Evolutionary conservation across 2,113 vertebrate genomes (phyloP).

Genomic region (Willisornis vidua): DNA sequence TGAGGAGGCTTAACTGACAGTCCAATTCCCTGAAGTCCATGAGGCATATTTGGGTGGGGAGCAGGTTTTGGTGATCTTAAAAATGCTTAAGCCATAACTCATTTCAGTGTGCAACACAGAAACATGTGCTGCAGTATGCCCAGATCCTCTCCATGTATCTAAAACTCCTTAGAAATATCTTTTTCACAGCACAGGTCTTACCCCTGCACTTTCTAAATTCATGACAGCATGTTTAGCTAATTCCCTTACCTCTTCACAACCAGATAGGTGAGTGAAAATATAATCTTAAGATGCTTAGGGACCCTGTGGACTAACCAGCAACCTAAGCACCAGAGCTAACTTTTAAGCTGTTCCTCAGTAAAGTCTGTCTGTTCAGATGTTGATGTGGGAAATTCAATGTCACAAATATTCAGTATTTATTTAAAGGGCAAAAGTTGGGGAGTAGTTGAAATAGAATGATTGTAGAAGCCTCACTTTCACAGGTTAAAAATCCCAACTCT

Average conservation of each 20-base stretch:
- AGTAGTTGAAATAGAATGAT: neutral
- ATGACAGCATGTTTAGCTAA: neutral
- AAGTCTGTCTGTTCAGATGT: neutral
- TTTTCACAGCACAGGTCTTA: neutral
- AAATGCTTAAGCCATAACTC: neutral
- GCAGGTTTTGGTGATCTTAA: too few relatives aligned
- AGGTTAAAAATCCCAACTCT: neutral
- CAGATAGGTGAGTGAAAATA: neutral
- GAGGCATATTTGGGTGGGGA: too few relatives aligned
- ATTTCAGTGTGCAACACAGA: neutral
- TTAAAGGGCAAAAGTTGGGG: neutral
- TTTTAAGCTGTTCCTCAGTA: neutral
- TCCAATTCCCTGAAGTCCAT: too few relatives aligned
- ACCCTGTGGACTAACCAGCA: neutral
- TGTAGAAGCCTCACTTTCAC: neutral
- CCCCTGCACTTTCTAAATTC: neutral
- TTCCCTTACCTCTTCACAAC: neutral
- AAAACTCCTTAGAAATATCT: neutral
- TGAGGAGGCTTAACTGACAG: too few relatives aligned
- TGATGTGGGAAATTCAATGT: neutral
- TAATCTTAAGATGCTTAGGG: neutral
- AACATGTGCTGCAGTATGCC: neutral
- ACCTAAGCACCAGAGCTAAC: neutral
- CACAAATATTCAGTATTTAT: neutral
- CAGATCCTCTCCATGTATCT: neutral